Conservation (phyloP, 2,113 vertebrate genomes). For the Blennius ocellaris region DNA sequence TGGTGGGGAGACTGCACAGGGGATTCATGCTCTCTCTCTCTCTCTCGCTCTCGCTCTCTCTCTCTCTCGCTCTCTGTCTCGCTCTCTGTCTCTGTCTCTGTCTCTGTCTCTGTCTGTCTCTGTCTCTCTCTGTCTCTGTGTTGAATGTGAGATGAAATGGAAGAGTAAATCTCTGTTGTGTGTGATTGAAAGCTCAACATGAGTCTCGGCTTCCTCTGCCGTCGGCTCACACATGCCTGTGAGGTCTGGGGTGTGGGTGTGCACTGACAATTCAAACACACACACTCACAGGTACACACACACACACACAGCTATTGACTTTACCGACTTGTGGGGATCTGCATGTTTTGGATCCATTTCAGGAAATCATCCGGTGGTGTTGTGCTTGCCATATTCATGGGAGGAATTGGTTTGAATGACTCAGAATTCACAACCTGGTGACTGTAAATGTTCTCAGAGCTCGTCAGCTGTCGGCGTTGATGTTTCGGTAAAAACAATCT, state of each 20-base stretch:
- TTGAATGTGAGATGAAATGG: constrained; percentile 46
- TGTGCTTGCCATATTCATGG: constrained; percentile 12
- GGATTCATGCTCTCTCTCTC: no score
- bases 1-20: constrained; percentile 31
- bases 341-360: neutral
- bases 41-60: neutral
- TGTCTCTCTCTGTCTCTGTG: neutral
- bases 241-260: constrained; percentile 45
- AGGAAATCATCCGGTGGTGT: constrained; percentile 1
- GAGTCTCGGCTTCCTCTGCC: constrained; percentile 40
- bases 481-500: no score
- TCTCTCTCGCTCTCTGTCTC: neutral
- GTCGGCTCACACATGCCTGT: constrained; percentile 37
- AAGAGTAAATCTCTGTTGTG: constrained; percentile 44
- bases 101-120: neutral
- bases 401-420: constrained; percentile 15
- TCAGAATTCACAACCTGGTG: neutral
- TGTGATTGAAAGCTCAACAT: constrained; percentile 48
- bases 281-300: neutral
- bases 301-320: neutral
- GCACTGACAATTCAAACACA: constrained; percentile 18
- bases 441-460: neutral
- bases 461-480: neutral
- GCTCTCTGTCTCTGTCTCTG: constrained; percentile 1
- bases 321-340: neutral